Conservation (phyloP, 2,797 vertebrate genomes). For the Muscicapa striata region DNA sequence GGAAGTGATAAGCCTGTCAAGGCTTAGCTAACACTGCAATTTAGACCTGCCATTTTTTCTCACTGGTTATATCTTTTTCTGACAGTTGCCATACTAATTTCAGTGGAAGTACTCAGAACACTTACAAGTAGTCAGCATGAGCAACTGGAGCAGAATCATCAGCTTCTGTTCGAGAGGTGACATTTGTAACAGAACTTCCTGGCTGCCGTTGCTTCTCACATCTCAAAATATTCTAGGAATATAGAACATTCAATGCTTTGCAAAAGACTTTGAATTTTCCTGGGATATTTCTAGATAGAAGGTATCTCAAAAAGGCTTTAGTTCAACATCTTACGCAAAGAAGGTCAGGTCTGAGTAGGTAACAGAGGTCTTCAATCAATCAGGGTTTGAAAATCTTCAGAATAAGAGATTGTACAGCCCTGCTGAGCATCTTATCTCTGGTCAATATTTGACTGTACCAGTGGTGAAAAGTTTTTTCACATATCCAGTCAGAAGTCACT, state of each 20-base stretch:
- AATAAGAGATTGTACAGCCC: neutral
- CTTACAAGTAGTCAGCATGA: neutral
- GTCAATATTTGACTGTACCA: neutral
- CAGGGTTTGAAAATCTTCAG: neutral
- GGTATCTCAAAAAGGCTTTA: neutral
- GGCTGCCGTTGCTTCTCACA: neutral
- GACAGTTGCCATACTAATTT: neutral
- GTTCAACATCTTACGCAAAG: neutral
- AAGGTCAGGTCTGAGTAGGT: neutral
- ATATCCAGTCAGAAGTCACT: neutral
- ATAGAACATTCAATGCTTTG: neutral
- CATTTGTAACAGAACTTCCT: neutral
- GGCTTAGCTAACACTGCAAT: neutral
- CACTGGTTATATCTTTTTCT: neutral
- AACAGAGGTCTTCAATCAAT: neutral
- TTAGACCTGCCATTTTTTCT: neutral
- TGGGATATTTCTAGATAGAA: neutral
- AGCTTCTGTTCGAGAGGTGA: neutral
- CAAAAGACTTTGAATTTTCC: neutral
- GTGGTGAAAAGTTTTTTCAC: neutral
- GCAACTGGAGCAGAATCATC: neutral
- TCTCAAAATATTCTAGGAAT: neutral
- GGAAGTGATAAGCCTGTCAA: conserved; percentile 11
- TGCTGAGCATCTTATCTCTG: neutral
- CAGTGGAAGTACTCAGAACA: neutral